Evolutionary conservation across 2,888 invertebrate genomes (phyloP).

Genomic region (Ceriagrion tenellum): DNA sequence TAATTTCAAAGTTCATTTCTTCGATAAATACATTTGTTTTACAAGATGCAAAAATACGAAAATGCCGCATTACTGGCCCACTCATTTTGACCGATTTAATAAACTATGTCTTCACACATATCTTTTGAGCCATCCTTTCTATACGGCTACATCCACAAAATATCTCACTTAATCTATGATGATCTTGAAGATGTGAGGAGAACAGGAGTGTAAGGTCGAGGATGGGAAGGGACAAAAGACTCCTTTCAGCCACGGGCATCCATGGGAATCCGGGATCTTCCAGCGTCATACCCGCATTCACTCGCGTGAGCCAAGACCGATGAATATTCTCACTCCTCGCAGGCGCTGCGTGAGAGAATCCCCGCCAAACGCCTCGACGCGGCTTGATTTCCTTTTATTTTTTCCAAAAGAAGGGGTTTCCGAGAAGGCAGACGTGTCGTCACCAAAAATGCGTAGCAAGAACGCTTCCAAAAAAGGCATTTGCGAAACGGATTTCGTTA

Average conservation of each 20-base stretch:
- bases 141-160: too few relatives aligned
- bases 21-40: too few relatives aligned
- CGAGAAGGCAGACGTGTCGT: not conserved
- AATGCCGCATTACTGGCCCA: too few relatives aligned
- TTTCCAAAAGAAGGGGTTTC: not conserved
- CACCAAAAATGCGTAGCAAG: not conserved
- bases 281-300: not conserved
- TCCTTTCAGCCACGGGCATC: not conserved
- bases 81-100: too few relatives aligned
- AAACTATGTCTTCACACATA: too few relatives aligned
- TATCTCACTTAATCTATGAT: too few relatives aligned
- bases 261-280: constrained; percentile 32
- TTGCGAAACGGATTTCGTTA: constrained; percentile 12
- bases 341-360: constrained; percentile 44
- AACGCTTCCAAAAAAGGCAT: not conserved
- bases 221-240: too few relatives aligned
- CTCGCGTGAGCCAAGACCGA: not conserved
- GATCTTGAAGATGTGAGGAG: not conserved
- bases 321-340: not conserved
- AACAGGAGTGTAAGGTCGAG: not conserved
- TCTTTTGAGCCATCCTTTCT: too few relatives aligned
- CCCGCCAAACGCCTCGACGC: not conserved
- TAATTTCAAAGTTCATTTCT: too few relatives aligned
- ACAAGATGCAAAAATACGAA: too few relatives aligned
- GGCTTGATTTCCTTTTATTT: not conserved